Evolutionary conservation across 1,140 invertebrate genomes (phyloP).

Genomic region (Pseudomyrmex flavicornis): DNA sequence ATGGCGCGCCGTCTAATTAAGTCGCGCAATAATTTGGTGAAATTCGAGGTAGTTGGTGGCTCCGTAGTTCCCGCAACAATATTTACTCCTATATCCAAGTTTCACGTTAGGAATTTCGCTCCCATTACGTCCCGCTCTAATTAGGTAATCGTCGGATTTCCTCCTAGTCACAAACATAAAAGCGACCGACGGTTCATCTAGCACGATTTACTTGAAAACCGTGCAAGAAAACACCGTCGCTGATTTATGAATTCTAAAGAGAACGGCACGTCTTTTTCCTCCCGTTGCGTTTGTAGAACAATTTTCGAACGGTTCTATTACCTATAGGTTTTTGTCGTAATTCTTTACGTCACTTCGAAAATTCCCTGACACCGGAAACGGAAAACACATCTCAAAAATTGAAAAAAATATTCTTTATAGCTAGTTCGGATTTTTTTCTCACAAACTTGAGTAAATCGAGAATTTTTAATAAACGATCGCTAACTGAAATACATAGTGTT

Average conservation of each 20-base stretch:
- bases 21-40: not conserved
- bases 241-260: not conserved
- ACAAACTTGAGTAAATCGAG: too few relatives aligned
- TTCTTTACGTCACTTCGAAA: too few relatives aligned
- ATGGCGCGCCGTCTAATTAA: not conserved
- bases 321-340: too few relatives aligned
- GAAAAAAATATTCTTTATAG: too few relatives aligned
- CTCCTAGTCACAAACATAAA: not conserved
- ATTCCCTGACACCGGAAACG: too few relatives aligned
- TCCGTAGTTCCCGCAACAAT: not conserved
- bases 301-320: not conserved
- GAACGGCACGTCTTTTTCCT: not conserved
- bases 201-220: not conserved
- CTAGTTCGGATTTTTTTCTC: too few relatives aligned
- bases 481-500: too few relatives aligned
- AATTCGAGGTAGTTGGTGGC: not conserved
- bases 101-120: constrained; percentile 41
- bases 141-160: constrained; percentile 42
- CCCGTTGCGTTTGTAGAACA: not conserved
- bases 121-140: constrained; percentile 19
- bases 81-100: not conserved
- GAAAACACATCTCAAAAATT: too few relatives aligned
- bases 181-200: not conserved
- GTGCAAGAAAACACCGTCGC: not conserved
- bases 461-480: too few relatives aligned